phyloP scores from a whole-genome alignment of 2,888 invertebrate species.

The Crossocerus cetratus region DNA sequence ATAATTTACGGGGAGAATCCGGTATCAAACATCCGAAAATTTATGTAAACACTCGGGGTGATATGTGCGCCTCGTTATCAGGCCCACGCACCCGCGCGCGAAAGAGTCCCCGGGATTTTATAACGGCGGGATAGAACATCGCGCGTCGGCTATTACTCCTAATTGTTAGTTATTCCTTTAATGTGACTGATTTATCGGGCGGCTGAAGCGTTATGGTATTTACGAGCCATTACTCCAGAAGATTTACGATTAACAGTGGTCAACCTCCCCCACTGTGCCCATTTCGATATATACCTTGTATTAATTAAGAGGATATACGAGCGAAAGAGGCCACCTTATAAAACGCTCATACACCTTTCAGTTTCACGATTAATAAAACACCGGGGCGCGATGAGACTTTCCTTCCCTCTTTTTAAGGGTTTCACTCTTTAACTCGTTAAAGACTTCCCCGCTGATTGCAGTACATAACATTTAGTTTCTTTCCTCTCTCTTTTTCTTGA shows the following conservation, averaged over 20 bases:
- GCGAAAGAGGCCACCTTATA: slow-evolving; percentile 3
- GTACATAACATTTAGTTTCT: not conserved
- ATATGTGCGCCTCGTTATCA: slow-evolving; percentile 35
- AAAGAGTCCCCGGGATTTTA: slow-evolving; percentile 5
- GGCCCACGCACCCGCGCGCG: slow-evolving; percentile 5
- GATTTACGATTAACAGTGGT: slow-evolving; percentile 53
- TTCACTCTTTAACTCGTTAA: slow-evolving; percentile 8
- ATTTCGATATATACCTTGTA: slow-evolving; percentile 40
- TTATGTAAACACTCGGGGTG: slow-evolving; percentile 43
- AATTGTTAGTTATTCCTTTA: slow-evolving; percentile 53
- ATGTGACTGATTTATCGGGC: slow-evolving; percentile 53
- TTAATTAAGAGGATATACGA: slow-evolving; percentile 47
- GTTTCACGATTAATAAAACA: slow-evolving; percentile 17
- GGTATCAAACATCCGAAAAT: slow-evolving; percentile 39
- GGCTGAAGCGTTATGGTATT: slow-evolving; percentile 48
- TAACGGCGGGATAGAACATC: slow-evolving; percentile 28
- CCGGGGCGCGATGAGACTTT: not conserved
- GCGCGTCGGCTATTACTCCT: slow-evolving; percentile 47
- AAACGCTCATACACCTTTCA: slow-evolving; percentile 6
- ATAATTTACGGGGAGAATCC: slow-evolving; percentile 43
- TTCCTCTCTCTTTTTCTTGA: too few relatives aligned
- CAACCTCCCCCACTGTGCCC: not conserved
- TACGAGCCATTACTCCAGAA: slow-evolving; percentile 48
- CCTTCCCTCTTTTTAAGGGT: not conserved
- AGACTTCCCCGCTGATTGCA: not conserved